phyloP scores from a whole-genome alignment of 92 coral and sea anemone species.

The Porites lobata region DNA sequence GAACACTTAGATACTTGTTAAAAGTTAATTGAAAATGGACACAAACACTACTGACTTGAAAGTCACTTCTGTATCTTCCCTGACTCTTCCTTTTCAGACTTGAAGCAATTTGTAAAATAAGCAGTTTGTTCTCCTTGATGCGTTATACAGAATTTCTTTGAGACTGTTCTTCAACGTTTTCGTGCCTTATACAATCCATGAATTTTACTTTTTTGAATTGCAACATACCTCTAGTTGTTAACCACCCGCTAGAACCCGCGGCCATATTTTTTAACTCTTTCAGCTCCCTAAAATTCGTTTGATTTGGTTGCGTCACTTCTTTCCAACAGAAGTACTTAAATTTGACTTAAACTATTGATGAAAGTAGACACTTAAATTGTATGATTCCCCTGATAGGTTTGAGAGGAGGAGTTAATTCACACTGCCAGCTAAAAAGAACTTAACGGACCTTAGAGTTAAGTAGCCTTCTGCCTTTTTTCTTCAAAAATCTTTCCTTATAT shows the following conservation, averaged over 20 bases:
- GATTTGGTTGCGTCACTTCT: no score
- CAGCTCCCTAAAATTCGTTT: no score
- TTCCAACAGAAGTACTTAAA: no score
- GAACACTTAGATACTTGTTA: not conserved
- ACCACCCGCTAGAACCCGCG: constrained; percentile 35
- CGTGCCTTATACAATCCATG: not conserved
- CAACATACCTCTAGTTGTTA: constrained; percentile 32
- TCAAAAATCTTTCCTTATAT: no score
- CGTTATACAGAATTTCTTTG: not conserved
- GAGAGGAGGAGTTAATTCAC: no score
- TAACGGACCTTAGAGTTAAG: no score
- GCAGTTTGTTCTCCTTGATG: not conserved
- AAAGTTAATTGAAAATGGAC: not conserved
- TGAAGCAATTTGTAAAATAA: not conserved
- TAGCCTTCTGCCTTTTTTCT: no score
- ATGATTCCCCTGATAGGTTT: no score
- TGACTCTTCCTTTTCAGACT: not conserved
- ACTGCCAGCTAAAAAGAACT: no score
- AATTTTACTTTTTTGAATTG: constrained; percentile 6
- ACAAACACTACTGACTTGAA: not conserved
- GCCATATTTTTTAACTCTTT: not conserved
- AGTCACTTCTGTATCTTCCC: not conserved
- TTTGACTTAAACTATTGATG: no score
- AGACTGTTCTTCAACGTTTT: not conserved
- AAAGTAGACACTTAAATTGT: no score